These are phyloP conservation scores for Nomada ferruginata DNA, from an alignment of 2,888 invertebrate species.

Conservation along the genomic window DNA sequence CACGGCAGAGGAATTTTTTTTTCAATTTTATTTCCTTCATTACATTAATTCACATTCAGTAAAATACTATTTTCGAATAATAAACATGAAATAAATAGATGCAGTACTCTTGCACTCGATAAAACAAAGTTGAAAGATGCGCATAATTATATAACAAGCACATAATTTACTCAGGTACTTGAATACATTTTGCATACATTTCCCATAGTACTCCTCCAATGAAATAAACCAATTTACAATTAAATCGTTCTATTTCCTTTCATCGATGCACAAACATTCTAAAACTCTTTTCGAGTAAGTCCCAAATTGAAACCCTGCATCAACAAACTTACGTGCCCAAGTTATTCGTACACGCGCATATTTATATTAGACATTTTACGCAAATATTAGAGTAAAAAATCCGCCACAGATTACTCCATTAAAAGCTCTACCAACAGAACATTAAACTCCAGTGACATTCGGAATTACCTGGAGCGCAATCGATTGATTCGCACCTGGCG, in stretches of 20 bases:
- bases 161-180: neutral
- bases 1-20: constrained; percentile 69
- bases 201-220: neutral
- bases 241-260: neutral
- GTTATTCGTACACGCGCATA: no score
- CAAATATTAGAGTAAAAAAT: no score
- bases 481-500: constrained; percentile 55
- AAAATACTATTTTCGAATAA: neutral
- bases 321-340: neutral
- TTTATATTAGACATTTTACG: no score
- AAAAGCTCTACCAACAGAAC: no score
- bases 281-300: neutral
- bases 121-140: neutral
- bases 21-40: constrained; percentile 4
- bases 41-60: neutral
- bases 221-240: neutral
- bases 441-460: neutral
- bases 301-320: neutral
- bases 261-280: neutral
- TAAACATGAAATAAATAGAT: no score
- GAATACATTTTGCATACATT: no score
- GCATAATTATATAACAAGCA: neutral
- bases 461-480: neutral
- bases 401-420: no score
- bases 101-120: neutral